These are phyloP conservation scores for Xenopus laevis DNA, from an alignment of 2,113 vertebrate species.

Conservation along the genomic window DNA sequence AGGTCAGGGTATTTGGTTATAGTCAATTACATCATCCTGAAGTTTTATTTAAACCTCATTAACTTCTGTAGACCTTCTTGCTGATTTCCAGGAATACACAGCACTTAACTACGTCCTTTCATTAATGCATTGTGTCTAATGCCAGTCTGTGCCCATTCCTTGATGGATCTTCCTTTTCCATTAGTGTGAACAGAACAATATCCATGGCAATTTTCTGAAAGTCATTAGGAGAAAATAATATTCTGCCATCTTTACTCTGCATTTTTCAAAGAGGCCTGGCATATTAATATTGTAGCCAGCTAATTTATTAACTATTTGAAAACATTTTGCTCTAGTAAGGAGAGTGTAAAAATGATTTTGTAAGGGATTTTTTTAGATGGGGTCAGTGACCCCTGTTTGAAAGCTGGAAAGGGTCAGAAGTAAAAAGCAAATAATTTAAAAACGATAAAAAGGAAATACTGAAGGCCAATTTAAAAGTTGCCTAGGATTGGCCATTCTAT, in stretches of 20 bases:
- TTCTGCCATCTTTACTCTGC: background rate
- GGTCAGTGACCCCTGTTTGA: too few relatives aligned
- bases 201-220: conserved; percentile 28
- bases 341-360: too few relatives aligned
- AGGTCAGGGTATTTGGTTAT: conserved; percentile 39
- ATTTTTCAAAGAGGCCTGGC: too few relatives aligned
- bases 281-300: too few relatives aligned
- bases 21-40: conserved; percentile 36
- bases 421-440: too few relatives aligned
- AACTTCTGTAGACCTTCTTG: conserved; percentile 36
- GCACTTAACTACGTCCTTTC: conserved; percentile 32
- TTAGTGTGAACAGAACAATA: conserved; percentile 25
- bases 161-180: conserved; percentile 40
- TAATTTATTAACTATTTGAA: too few relatives aligned
- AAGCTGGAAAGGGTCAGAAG: too few relatives aligned
- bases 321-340: too few relatives aligned
- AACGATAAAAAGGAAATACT: too few relatives aligned
- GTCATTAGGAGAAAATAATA: conserved; percentile 31
- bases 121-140: conserved; percentile 39
- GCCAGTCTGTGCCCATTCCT: conserved; percentile 38
- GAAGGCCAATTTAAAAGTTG: too few relatives aligned
- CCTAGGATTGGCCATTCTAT: too few relatives aligned
- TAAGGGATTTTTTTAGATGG: too few relatives aligned
- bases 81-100: conserved; percentile 42
- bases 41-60: conserved; percentile 45